Percentiles rank a stretch among this genome's conserved stretches.
Conservation (phyloP, 2,888 invertebrate species). For the Brachyptera risi region DNA sequence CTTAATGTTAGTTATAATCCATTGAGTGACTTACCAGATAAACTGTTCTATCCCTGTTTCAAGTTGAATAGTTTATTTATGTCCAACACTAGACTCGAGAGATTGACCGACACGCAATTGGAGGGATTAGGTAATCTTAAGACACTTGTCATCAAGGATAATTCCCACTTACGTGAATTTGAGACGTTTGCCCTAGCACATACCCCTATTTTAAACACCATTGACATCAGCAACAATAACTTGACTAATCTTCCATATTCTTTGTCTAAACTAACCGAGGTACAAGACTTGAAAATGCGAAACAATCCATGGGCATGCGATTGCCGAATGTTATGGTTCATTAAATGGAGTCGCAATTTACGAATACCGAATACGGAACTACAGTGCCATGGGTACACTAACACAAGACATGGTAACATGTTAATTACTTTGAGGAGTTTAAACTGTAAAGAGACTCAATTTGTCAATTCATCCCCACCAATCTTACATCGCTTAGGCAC, state of each 20-base stretch:
- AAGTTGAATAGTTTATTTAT: slow-evolving; percentile 57
- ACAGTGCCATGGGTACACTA: slow-evolving; percentile 60
- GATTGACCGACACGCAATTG: slow-evolving; percentile 61
- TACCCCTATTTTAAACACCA: slow-evolving; percentile 53
- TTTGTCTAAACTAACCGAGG: slow-evolving; percentile 57
- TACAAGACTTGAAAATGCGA: slow-evolving; percentile 62
- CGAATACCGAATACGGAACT: slow-evolving; percentile 53
- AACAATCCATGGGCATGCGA: slow-evolving; percentile 83
- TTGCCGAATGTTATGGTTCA: slow-evolving; percentile 79
- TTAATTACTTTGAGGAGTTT: slow-evolving; percentile 64
- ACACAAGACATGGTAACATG: slow-evolving; percentile 61
- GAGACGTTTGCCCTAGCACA: slow-evolving; percentile 60
- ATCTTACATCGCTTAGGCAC: slow-evolving; percentile 60
- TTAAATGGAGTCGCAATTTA: slow-evolving; percentile 53
- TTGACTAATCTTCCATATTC: slow-evolving; percentile 67
- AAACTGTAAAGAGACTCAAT: slow-evolving; percentile 63
- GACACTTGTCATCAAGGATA: slow-evolving; percentile 58
- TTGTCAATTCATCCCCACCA: slow-evolving; percentile 58
- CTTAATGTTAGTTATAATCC: slow-evolving; percentile 59
- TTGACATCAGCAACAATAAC: slow-evolving; percentile 68
- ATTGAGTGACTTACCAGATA: slow-evolving; percentile 53
- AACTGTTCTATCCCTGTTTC: slow-evolving; percentile 60
- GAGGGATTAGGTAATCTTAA: slow-evolving; percentile 58
- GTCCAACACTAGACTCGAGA: slow-evolving; percentile 62
- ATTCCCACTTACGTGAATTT: slow-evolving; percentile 56